Conservation (phyloP, 2,113 vertebrate genomes). For the Excalfactoria chinensis region DNA sequence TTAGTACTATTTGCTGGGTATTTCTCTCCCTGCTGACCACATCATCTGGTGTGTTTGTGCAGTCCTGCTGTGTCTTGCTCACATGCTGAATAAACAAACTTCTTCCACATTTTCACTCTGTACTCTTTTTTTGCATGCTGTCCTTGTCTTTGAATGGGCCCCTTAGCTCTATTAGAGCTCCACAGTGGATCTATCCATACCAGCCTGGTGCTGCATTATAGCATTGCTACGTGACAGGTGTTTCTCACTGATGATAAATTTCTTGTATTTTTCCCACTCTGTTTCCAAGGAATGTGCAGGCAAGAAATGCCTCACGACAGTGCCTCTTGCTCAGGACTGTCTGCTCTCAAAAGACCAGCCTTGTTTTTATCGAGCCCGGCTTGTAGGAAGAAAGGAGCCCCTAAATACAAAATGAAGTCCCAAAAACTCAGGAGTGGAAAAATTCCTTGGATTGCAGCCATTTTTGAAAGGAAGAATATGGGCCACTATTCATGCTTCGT, state of each 20-base stretch:
- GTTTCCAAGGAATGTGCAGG: neutral
- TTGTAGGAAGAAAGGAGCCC: neutral
- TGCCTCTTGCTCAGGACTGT: neutral
- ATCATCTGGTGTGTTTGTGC: slow-evolving; percentile 60
- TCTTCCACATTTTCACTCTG: slow-evolving; percentile 1
- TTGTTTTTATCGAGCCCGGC: neutral
- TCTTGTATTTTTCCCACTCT: neutral
- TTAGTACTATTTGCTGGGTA: neutral
- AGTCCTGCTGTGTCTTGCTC: slow-evolving; percentile 51
- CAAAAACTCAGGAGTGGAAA: neutral
- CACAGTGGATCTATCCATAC: neutral
- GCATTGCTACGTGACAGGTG: fast-evolving
- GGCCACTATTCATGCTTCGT: slow-evolving; percentile 62
- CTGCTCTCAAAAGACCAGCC: neutral
- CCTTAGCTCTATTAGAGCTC: neutral
- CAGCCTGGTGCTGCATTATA: neutral
- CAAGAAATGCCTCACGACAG: neutral
- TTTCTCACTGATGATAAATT: neutral
- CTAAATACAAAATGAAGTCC: neutral
- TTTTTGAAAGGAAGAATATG: slow-evolving; percentile 61
- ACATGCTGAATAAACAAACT: slow-evolving; percentile 35
- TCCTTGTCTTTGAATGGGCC: neutral
- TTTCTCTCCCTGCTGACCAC: slow-evolving; percentile 30
- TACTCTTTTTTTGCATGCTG: neutral
- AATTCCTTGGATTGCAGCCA: slow-evolving; percentile 63